These are phyloP conservation scores for Lanius ludovicianus DNA, from an alignment of 2,113 vertebrate species.

Conservation along the genomic window DNA sequence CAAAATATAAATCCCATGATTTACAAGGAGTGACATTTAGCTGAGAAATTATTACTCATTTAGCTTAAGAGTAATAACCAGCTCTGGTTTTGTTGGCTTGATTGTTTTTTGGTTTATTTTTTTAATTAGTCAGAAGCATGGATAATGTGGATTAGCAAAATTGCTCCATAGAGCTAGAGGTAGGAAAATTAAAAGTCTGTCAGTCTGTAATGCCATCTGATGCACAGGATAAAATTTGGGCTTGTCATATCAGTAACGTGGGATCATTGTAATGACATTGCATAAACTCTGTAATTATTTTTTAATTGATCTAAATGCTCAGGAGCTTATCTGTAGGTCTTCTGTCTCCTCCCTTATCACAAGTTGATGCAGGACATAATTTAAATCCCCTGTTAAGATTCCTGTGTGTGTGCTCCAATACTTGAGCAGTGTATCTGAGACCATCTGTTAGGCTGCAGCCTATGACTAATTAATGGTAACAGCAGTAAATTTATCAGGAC, in stretches of 20 bases:
- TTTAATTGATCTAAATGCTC: not conserved
- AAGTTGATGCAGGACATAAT: not conserved
- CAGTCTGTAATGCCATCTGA: not conserved
- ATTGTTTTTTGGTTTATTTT: not conserved
- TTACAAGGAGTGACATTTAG: not conserved
- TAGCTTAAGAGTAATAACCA: not conserved
- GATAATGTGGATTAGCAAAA: not conserved
- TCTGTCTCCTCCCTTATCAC: not conserved
- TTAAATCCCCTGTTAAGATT: not conserved
- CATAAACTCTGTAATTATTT: not conserved
- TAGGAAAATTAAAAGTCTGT: not conserved
- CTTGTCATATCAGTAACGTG: not conserved
- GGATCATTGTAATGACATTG: not conserved
- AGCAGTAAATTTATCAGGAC: not conserved
- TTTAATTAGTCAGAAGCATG: not conserved
- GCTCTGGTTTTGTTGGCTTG: not conserved
- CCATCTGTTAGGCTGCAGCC: not conserved
- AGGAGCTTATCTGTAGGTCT: not conserved
- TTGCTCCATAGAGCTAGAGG: not conserved
- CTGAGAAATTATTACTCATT: not conserved
- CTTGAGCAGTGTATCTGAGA: not conserved
- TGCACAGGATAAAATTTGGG: not conserved
- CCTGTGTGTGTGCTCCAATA: not conserved
- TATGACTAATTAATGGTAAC: not conserved
- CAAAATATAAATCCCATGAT: not conserved